Evolutionary conservation across 2,888 invertebrate genomes (phyloP), one percentile per base, ranked within the genome.

Genomic region (Acleris sparsana): DNA sequence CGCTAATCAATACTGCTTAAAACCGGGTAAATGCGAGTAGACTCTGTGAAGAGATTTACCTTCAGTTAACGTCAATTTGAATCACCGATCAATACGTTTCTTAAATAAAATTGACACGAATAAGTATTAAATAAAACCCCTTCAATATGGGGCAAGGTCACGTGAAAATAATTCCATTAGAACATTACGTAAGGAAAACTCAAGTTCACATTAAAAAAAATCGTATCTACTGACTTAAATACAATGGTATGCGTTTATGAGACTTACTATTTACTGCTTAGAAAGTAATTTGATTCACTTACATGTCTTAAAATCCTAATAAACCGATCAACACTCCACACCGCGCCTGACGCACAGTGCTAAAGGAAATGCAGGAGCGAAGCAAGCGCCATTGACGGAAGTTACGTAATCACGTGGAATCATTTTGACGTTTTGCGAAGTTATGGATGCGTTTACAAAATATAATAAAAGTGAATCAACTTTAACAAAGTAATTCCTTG

Each of bases 291-390:
- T 60, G 17, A 64, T 67, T 57, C 59, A 89, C 91, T 90, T 88
- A 92, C 91, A 89, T 92, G 88, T 89, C 80, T 90, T 81, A 84
- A 52, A 81, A 86, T 87, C 87, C 88, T 82, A 85, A 86, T 76
- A 81, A 84, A 80, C 76, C 81, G 78, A 77, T 80, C 75, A 74
- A 85, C 83, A 87, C 88, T 86, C 91, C 85, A 80, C 90, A 86
- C 90, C 86, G 88, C 88, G 79, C 85, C 82, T 83, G 84, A 83
- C 84, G 86, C 89, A 90, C 90, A 90, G 90, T 89, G 89, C 67
- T 85, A 88, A 88, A 92, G 89, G 89, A 87, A 88, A 86, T 80
- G 79, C 72, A 69, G 72, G 70, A 78, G 69, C 84, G 80, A 83
- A 74, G 77, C 79, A 77, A 86, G 84, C 86, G 85, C 85, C 83